Conservation (phyloP, 2,113 vertebrate species). For the Phylloscopus whistleri region DNA sequence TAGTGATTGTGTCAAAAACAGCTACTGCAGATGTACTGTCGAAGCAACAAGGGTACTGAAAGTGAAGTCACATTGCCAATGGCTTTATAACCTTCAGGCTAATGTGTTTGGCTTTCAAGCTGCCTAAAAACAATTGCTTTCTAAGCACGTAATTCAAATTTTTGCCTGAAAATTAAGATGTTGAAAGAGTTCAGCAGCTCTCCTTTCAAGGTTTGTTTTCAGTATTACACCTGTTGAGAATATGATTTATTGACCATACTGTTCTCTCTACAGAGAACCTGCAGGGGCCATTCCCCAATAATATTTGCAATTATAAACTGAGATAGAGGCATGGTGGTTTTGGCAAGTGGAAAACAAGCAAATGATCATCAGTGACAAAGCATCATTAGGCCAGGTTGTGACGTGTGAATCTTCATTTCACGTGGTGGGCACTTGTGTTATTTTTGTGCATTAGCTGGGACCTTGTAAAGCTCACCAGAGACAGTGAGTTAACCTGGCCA, state of each 20-base stretch:
- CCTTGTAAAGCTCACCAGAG: not conserved
- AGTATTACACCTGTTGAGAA: not conserved
- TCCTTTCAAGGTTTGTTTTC: not conserved
- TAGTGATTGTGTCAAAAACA: not conserved
- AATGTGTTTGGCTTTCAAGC: conserved; percentile 8
- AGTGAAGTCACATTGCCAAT: not conserved
- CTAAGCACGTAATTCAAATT: not conserved
- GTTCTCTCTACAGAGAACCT: not conserved
- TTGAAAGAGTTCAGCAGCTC: not conserved
- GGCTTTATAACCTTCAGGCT: conserved; percentile 21
- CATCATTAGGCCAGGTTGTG: not conserved
- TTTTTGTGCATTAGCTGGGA: not conserved
- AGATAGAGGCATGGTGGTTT: not conserved
- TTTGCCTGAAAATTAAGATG: conserved; percentile 18
- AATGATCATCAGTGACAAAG: not conserved
- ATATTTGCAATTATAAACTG: not conserved
- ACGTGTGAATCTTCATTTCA: not conserved
- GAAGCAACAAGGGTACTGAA: not conserved
- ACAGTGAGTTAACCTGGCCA: not conserved
- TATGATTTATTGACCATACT: not conserved
- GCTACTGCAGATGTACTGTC: not conserved
- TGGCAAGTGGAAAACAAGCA: not conserved
- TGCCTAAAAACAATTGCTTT: not conserved
- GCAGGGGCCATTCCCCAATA: not conserved
- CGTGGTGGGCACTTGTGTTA: rapidly evolving